phyloP scores from a whole-genome alignment of 2,888 invertebrate genomes.

The Lasioglossum zephyrum region DNA sequence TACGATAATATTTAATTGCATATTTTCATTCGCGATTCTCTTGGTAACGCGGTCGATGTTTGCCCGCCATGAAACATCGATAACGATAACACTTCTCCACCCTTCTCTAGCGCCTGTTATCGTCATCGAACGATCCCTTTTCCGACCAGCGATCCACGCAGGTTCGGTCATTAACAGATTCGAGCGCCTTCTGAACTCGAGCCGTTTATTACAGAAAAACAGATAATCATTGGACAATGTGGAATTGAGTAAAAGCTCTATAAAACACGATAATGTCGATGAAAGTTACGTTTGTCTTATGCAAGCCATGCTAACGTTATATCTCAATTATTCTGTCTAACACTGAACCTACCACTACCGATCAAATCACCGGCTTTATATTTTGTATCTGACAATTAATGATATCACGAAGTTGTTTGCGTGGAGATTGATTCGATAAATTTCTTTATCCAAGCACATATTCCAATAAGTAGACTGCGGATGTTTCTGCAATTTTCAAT shows the following conservation, averaged over 20 bases:
- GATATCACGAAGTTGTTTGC: no score
- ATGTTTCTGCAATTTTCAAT: no score
- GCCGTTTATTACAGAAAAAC: not conserved
- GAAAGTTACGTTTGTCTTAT: no score
- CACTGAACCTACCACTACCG: no score
- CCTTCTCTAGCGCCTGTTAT: conserved; percentile 49
- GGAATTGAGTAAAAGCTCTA: not conserved
- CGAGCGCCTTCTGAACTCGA: not conserved
- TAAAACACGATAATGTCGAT: not conserved
- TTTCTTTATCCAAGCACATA: no score
- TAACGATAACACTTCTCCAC: conserved; percentile 67
- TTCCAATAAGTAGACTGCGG: no score
- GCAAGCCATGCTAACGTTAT: no score
- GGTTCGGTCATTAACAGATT: not conserved
- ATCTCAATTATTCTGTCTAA: no score
- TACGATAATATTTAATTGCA: conserved; percentile 60
- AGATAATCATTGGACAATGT: not conserved
- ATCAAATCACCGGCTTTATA: no score
- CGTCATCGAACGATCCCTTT: conserved; percentile 50
- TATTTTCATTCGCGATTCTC: conserved; percentile 63
- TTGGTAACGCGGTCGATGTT: conserved; percentile 62
- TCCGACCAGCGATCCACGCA: conserved; percentile 18
- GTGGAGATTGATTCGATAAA: no score
- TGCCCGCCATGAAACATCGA: conserved; percentile 62
- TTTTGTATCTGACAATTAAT: no score